Evolutionary conservation across 2,797 vertebrate species (phyloP).

Genomic region (Rhinichthys osculus): DNA sequence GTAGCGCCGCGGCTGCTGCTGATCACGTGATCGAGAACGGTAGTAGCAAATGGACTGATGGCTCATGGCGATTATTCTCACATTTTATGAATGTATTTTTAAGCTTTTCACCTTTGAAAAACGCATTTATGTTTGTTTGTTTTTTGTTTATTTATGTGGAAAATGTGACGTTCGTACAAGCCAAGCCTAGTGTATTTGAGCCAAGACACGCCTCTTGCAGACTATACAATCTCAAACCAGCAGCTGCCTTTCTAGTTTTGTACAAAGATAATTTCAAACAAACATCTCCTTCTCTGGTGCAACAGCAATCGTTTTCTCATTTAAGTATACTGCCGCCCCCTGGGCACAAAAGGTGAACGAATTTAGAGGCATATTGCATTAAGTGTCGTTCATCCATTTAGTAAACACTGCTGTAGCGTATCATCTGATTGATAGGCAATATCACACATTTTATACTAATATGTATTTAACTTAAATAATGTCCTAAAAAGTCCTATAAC

Average conservation of each 20-base stretch:
- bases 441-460: neutral
- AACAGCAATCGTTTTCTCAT: neutral
- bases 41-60: neutral
- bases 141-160: neutral
- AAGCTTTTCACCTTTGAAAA: neutral
- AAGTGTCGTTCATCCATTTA: neutral
- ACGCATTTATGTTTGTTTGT: neutral
- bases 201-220: neutral
- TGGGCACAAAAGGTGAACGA: neutral
- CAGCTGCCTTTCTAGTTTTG: neutral
- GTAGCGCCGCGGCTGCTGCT: accelerated
- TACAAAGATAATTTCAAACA: neutral
- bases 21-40: constrained; percentile 13
- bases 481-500: neutral
- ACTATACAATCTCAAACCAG: accelerated
- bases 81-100: neutral
- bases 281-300: constrained; percentile 19
- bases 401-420: neutral
- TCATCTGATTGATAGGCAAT: neutral
- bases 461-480: neutral
- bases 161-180: neutral
- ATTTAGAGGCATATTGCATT: neutral
- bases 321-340: constrained; percentile 6
- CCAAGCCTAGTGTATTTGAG: neutral
- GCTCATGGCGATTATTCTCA: neutral